These are phyloP conservation scores for Caenorhabditis panamensis DNA, from an alignment of 2,888 invertebrate genomes.

Conservation along the genomic window DNA sequence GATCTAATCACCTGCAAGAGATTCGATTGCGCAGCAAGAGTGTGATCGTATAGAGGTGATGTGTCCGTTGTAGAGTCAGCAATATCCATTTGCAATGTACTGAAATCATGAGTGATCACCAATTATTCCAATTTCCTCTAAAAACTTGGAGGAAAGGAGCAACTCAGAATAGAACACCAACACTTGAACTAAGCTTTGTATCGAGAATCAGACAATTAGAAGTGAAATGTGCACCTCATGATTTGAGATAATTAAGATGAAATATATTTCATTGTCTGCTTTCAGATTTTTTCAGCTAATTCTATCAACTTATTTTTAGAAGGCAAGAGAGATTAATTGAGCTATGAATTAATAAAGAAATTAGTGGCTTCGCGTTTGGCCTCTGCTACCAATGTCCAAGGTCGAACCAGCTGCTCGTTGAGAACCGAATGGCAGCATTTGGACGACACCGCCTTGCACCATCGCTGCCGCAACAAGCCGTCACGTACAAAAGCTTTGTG, in stretches of 20 bases:
- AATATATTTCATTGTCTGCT: no score
- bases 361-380: conserved; percentile 7
- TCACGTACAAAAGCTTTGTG: conserved; percentile 9
- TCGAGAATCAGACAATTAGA: no score
- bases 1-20: conserved; percentile 15
- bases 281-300: no score
- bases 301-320: no score
- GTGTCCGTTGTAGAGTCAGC: conserved; percentile 42
- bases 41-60: conserved; percentile 32
- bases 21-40: conserved; percentile 32
- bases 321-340: not conserved
- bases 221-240: no score
- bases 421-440: conserved; percentile 44
- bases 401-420: conserved; percentile 30
- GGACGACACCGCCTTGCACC: conserved; percentile 45
- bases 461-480: not conserved
- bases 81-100: conserved; percentile 30
- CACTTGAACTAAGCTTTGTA: no score
- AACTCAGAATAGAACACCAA: no score
- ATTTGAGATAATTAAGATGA: no score
- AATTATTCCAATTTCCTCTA: no score
- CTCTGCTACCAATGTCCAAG: conserved; percentile 36
- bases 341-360: not conserved
- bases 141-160: no score
- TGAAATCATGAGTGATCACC: conserved; percentile 15